Percentiles rank a stretch among this genome's conserved stretches.
Evolutionary conservation across 2,888 invertebrate species (phyloP).

Genomic region (Melipona bicolor): DNA sequence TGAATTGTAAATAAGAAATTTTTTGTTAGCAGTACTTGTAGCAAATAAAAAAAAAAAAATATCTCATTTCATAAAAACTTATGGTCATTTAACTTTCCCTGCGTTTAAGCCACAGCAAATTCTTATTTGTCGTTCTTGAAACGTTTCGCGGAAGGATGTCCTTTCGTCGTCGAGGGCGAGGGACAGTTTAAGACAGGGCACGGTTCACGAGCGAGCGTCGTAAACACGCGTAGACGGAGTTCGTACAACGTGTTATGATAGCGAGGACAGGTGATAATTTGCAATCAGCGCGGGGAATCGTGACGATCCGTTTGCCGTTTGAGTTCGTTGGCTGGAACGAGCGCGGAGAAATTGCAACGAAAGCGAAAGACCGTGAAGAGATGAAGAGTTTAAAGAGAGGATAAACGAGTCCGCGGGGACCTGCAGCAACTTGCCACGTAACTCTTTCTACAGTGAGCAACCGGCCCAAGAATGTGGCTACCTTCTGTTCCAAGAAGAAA

Average conservation of each 20-base stretch:
- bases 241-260: conserved; percentile 48
- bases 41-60: conserved; percentile 26
- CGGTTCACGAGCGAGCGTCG: background rate
- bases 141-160: conserved; percentile 57
- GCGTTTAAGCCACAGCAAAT: background rate
- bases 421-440: conserved; percentile 53
- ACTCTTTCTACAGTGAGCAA: conserved; percentile 56
- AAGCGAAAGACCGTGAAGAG: conserved; percentile 16
- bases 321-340: background rate
- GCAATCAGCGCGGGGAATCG: conserved; percentile 34
- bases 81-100: background rate
- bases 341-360: conserved; percentile 12
- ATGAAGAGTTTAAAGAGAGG: conserved; percentile 52
- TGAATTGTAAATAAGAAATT: conserved; percentile 62
- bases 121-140: conserved; percentile 27
- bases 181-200: conserved; percentile 47
- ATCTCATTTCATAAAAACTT: conserved; percentile 18
- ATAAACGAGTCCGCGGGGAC: conserved; percentile 54
- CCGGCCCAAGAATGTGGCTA: conserved; percentile 60
- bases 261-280: conserved; percentile 55
- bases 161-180: background rate
- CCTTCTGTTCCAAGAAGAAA: conserved; percentile 76
- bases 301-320: background rate
- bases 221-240: conserved; percentile 46
- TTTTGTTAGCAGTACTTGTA: conserved; percentile 23